phyloP scores from a whole-genome alignment of 2,888 invertebrate species.

The Drosophila mayaguana region DNA sequence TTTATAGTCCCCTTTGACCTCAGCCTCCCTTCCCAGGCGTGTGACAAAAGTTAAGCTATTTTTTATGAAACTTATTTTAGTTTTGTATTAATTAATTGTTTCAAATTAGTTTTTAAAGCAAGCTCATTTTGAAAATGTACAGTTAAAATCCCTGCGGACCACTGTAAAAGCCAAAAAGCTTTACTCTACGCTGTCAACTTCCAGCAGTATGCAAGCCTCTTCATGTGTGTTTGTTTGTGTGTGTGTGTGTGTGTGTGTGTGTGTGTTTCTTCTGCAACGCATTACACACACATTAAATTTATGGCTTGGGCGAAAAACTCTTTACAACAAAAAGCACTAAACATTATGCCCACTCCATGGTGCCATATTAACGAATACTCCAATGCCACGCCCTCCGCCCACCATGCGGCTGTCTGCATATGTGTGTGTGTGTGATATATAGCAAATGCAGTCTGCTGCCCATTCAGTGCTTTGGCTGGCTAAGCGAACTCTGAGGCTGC shows the following conservation, averaged over 20 bases:
- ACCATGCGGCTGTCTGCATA: conserved; percentile 7
- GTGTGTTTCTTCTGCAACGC: conserved; percentile 55
- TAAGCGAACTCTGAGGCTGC: conserved; percentile 11
- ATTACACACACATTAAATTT: conserved; percentile 72
- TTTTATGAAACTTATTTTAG: not conserved
- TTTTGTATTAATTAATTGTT: not conserved
- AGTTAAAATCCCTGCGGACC: conserved; percentile 24
- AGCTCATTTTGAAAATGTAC: not conserved
- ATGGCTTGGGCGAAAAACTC: conserved; percentile 66
- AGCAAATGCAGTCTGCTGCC: conserved; percentile 39
- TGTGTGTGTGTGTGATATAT: conserved; percentile 33
- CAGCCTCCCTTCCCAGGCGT: not conserved
- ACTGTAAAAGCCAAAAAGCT: conserved; percentile 18
- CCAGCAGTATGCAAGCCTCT: conserved; percentile 2
- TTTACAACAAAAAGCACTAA: conserved; percentile 77
- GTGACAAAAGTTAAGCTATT: not conserved
- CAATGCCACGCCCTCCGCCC: conserved; percentile 52
- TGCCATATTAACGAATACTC: conserved; percentile 8
- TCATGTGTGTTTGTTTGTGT: conserved; percentile 23
- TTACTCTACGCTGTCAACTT: conserved; percentile 8
- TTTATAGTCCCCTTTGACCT: not conserved
- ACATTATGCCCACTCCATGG: conserved; percentile 65
- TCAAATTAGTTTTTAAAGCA: not conserved
- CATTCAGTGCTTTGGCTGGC: conserved; percentile 5
- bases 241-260: conserved; percentile 28